Evolutionary conservation across 2,797 vertebrate species (phyloP).

Genomic region (Tokudaia tokunoshimensis): DNA sequence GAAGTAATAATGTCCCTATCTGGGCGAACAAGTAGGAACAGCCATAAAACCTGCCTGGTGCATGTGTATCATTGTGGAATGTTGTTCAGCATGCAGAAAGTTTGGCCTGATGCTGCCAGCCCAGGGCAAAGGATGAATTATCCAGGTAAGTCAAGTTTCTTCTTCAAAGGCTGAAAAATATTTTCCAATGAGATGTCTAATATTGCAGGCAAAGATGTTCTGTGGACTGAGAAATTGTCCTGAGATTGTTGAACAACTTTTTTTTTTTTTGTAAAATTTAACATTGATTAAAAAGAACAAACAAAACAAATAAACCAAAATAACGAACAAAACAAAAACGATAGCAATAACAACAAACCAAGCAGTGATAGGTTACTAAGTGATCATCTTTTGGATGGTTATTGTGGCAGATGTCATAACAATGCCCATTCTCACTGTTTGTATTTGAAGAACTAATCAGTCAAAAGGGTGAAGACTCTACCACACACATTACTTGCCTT

Average conservation of each 20-base stretch:
- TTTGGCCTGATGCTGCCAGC: slow-evolving; percentile 62
- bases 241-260: background rate
- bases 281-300: background rate
- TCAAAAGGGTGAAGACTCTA: background rate
- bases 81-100: slow-evolving; percentile 46
- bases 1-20: slow-evolving; percentile 59
- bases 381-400: background rate
- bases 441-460: background rate
- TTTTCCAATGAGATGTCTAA: slow-evolving; percentile 54
- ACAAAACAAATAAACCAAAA: background rate
- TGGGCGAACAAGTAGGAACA: slow-evolving; percentile 70
- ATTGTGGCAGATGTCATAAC: background rate
- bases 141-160: slow-evolving; percentile 35
- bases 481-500: background rate
- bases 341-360: background rate
- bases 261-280: slow-evolving; percentile 39
- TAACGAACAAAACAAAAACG: background rate
- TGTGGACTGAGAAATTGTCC: slow-evolving; percentile 40
- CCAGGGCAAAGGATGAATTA: slow-evolving; percentile 71
- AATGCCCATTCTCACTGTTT: background rate
- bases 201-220: background rate
- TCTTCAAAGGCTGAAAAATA: slow-evolving; percentile 48
- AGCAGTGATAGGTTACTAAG: too few species aligned
- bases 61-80: background rate
- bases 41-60: background rate